Percentiles rank a stretch among this genome's conserved stretches.
Conservation (phyloP, 2,888 invertebrate genomes). For the Scaeva pyrastri region DNA sequence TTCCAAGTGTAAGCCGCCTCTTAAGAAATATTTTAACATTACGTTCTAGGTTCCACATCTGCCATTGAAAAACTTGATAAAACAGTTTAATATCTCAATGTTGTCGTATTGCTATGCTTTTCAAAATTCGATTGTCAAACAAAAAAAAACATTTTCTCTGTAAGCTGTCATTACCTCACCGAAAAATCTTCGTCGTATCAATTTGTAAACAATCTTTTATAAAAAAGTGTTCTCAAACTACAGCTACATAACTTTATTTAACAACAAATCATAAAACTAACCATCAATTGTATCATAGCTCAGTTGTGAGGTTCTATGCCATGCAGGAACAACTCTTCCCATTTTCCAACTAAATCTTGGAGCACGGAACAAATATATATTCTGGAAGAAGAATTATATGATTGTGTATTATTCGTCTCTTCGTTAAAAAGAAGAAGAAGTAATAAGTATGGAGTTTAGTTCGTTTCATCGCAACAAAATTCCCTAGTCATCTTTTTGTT, state of each 20-base stretch:
- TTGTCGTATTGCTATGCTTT: neutral
- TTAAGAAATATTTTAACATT: no score
- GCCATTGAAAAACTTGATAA: no score
- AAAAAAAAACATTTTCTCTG: slow-evolving; percentile 64
- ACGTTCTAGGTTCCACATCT: no score
- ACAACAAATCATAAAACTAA: slow-evolving; percentile 11
- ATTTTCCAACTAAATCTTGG: slow-evolving; percentile 24
- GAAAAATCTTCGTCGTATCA: slow-evolving; percentile 60
- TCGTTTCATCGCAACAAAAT: slow-evolving; percentile 73
- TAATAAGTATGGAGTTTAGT: slow-evolving; percentile 74
- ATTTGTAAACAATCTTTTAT: slow-evolving; percentile 69
- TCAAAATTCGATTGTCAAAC: slow-evolving; percentile 61
- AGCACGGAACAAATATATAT: slow-evolving; percentile 8
- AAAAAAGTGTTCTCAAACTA: slow-evolving; percentile 14
- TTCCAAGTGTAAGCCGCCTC: no score
- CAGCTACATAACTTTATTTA: neutral
- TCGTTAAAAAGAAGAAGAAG: slow-evolving; percentile 39
- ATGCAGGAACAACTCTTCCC: slow-evolving; percentile 28
- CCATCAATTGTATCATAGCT: neutral
- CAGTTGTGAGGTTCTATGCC: neutral
- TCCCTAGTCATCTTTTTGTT: slow-evolving; percentile 69
- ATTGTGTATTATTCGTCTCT: slow-evolving; percentile 39
- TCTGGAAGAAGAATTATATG: slow-evolving; percentile 5
- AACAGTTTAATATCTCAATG: neutral
- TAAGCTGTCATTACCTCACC: slow-evolving; percentile 74